Base-by-base conservation (phyloP, 2,888 invertebrate species). In the Panopea generosa region DNA sequence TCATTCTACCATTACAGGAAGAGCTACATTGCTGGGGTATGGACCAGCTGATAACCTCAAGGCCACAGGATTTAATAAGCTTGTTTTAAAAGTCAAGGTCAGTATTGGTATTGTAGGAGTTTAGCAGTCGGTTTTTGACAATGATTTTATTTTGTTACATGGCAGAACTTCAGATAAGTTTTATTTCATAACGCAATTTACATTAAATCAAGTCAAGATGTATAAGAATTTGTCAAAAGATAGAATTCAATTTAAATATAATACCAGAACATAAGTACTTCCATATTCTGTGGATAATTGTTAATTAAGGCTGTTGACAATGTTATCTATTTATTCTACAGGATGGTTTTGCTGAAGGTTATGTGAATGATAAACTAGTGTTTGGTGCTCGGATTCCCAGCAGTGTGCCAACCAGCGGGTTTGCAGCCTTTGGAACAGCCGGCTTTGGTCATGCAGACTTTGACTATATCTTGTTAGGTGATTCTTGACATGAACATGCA, bases 371-470 rank as follows among this genome's bases (percentile, higher is more conserved):
- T 4, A 29, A 78, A 20, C 62, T 72, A 9, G 57, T 90, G 24
- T 87, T 87, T 62, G 86, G 75, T 29, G 43, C 83, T 4, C 52
- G 57, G 2, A 66, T 85, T 33, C 82, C 86, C 0, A 27, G 14
- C 7, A 49, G 52, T 1, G 33, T 33, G 33, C 86, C 87, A 11
- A 29, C 61, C 0, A 84, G 86, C 67, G 92, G 92, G 6, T 92
- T 92, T 84, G 89, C 86, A 16, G 91, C 85, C 7, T 65, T 91
- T 11, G 92, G 92, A 27, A 90, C 91, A 4, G 84, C 84, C 38
- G 85, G 82, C 18, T 92, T 87, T 77, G 91, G 92, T 2, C 69
- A 89, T 50, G 91, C 91, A 1, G 88, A 92, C 69, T 92, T 90
- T 84, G 91, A 92, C 70, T 91, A 92, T 70, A 84, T 92, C 22